phyloP scores from a whole-genome alignment of 2,888 invertebrate species.

The Leucophenga maculata region DNA sequence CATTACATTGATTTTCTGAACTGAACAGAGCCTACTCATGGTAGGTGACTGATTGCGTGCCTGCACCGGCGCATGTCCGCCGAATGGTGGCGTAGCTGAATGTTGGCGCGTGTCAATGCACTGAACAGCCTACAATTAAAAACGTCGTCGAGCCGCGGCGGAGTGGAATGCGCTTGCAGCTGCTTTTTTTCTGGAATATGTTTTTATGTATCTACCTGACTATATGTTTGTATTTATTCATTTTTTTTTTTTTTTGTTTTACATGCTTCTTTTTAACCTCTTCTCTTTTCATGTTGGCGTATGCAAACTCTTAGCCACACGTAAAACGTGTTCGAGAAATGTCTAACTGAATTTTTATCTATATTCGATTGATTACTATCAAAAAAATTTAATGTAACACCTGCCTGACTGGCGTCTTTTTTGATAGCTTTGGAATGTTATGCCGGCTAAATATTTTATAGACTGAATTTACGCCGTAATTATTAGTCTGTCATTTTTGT shows the following conservation, averaged over 20 bases:
- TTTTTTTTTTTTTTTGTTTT: not conserved
- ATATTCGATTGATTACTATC: too few species aligned
- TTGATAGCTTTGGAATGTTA: too few species aligned
- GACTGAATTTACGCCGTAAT: too few species aligned
- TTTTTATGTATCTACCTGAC: not conserved
- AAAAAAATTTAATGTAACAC: too few species aligned
- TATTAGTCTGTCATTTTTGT: too few species aligned
- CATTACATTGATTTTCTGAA: constrained; percentile 13
- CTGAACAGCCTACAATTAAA: constrained; percentile 44
- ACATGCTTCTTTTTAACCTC: not conserved
- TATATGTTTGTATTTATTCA: too few species aligned
- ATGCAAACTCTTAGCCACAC: too few species aligned
- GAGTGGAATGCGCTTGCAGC: constrained; percentile 45
- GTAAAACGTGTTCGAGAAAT: too few species aligned
- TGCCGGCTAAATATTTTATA: too few species aligned
- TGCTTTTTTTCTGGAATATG: constrained; percentile 36
- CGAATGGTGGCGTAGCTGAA: not conserved
- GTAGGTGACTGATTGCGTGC: not conserved
- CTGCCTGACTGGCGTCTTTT: too few species aligned
- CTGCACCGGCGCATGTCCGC: constrained; percentile 11
- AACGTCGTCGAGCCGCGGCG: constrained; percentile 10
- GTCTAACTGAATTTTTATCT: too few species aligned
- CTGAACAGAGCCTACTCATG: not conserved
- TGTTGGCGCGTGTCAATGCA: constrained; percentile 60
- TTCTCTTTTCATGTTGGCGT: too few species aligned